Percentiles rank a stretch among this genome's conserved stretches.
Evolutionary conservation across 2,888 invertebrate species (phyloP).

Genomic region (Lasius fuliginosus): DNA sequence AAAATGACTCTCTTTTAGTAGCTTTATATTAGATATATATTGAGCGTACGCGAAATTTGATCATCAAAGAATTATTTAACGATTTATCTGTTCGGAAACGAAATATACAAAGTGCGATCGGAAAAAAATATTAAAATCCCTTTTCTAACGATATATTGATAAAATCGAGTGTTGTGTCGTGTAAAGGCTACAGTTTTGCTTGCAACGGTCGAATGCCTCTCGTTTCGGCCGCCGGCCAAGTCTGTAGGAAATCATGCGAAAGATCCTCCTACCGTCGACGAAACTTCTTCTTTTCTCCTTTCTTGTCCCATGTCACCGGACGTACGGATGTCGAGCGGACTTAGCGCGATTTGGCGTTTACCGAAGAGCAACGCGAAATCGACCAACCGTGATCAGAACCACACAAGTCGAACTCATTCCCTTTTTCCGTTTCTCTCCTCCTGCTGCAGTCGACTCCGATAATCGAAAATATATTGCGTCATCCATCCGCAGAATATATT

Average conservation of each 20-base stretch:
- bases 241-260: conserved; percentile 58
- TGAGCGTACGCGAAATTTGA: no score
- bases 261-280: conserved; percentile 61
- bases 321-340: conserved; percentile 44
- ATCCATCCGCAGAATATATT: conserved; percentile 11
- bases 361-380: conserved; percentile 64
- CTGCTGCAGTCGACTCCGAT: conserved; percentile 12
- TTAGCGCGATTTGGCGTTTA: conserved; percentile 56
- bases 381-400: conserved; percentile 64
- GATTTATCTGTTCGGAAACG: neutral
- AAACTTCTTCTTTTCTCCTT: conserved; percentile 61
- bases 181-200: conserved; percentile 56
- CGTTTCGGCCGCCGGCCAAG: conserved; percentile 47
- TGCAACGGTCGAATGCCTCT: conserved; percentile 54
- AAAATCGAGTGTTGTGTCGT: conserved; percentile 51
- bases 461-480: conserved; percentile 30
- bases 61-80: neutral
- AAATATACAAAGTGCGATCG: neutral
- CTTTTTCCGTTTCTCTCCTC: neutral
- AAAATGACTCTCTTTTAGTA: neutral
- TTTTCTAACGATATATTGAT: conserved; percentile 14
- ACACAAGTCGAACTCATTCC: conserved; percentile 52
- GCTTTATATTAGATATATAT: neutral
- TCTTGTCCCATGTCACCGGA: conserved; percentile 61
- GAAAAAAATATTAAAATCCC: neutral